Conservation (phyloP, 2,888 invertebrate genomes). For the Erpobdella octoculata region DNA sequence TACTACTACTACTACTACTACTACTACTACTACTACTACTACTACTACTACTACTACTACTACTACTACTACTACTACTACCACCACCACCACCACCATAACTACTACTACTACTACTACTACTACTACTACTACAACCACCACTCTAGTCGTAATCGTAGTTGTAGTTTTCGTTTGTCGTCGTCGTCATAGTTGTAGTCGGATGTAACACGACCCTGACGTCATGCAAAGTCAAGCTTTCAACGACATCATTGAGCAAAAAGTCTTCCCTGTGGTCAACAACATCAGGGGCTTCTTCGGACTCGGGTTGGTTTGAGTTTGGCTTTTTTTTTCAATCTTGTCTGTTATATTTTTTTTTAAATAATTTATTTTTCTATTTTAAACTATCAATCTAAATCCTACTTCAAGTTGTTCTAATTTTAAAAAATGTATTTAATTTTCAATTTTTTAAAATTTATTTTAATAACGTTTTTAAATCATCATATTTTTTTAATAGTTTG, state of each 20-base stretch:
- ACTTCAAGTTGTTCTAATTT: too few species aligned
- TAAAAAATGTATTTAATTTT: too few species aligned
- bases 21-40: background rate
- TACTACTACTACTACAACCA: slow-evolving; percentile 1
- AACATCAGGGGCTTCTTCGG: slow-evolving; percentile 30
- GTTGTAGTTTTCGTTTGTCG: too few species aligned
- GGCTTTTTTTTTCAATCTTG: background rate
- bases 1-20: slow-evolving; percentile 1
- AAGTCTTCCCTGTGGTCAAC: slow-evolving; percentile 28
- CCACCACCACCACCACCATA: background rate
- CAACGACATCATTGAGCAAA: slow-evolving; percentile 28
- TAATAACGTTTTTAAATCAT: too few species aligned
- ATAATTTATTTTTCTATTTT: background rate
- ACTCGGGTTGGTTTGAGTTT: slow-evolving; percentile 17
- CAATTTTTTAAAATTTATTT: too few species aligned
- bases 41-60: background rate
- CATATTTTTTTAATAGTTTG: too few species aligned
- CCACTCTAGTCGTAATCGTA: too few species aligned
- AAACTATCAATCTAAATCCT: background rate
- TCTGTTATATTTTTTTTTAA: too few species aligned
- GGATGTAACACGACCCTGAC: too few species aligned
- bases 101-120: background rate
- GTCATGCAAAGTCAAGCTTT: slow-evolving; percentile 23
- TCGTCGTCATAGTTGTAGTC: too few species aligned
- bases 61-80: background rate